Percentiles rank a stretch among this genome's conserved stretches.
Conservation (phyloP, 2,888 invertebrate species). For the Choreutis nemorana region DNA sequence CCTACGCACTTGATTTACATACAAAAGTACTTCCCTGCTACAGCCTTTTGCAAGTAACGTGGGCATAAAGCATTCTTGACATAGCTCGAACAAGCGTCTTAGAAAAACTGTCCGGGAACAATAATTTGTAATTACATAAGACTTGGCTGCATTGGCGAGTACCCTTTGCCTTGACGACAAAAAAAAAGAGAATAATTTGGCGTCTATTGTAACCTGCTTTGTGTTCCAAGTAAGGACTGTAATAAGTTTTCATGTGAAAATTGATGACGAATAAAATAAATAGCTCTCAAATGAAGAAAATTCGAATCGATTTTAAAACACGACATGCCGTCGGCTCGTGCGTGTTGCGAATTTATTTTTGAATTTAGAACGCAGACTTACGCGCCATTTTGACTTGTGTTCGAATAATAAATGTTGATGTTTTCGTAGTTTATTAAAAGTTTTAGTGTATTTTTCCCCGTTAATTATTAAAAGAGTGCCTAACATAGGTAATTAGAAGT, state of each 20-base stretch:
- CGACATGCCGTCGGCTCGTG: slow-evolving; percentile 39
- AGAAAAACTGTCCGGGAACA: slow-evolving; percentile 5
- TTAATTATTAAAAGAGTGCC: no score
- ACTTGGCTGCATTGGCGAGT: no score
- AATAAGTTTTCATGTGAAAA: no score
- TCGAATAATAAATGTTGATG: slow-evolving; percentile 41
- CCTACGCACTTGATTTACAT: slow-evolving; percentile 62
- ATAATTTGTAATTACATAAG: no score
- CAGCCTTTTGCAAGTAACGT: slow-evolving; percentile 46
- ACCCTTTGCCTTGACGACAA: no score
- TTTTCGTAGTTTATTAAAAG: slow-evolving; percentile 29
- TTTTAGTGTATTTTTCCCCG: no score
- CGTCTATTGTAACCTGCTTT: no score
- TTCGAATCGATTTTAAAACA: slow-evolving; percentile 56
- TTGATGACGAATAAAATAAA: no score
- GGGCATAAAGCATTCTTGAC: slow-evolving; percentile 46
- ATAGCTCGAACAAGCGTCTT: slow-evolving; percentile 9
- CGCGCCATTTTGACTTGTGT: slow-evolving; percentile 52
- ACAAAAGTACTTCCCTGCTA: slow-evolving; percentile 55
- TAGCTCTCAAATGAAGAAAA: slow-evolving; percentile 15
- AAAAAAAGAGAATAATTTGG: no score
- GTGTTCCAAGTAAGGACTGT: no score
- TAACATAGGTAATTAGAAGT: no score
- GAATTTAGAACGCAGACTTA: slow-evolving; percentile 64
- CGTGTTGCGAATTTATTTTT: slow-evolving; percentile 62